These are phyloP conservation scores for Myotis planiceps DNA, from an alignment of 2,797 vertebrate species.

Conservation along the genomic window DNA sequence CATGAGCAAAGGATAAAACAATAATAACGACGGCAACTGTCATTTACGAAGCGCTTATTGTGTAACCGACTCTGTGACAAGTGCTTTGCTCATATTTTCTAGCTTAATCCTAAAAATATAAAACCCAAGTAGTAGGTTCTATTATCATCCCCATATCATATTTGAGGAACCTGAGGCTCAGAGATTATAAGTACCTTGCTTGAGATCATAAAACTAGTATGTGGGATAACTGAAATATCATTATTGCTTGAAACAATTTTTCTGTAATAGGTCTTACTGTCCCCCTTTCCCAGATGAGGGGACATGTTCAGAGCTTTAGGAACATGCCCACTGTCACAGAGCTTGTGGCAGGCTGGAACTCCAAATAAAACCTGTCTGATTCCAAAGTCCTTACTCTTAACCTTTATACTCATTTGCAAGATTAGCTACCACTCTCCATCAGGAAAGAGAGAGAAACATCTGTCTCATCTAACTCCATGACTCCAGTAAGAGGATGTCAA, in stretches of 20 bases:
- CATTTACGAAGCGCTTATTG: background rate
- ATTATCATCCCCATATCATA: background rate
- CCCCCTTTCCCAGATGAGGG: background rate
- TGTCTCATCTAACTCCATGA: background rate
- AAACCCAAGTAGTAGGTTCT: background rate
- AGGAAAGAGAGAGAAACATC: constrained; percentile 6
- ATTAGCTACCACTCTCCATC: background rate
- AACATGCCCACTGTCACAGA: background rate
- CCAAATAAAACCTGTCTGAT: background rate
- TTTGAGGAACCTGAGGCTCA: constrained; percentile 8
- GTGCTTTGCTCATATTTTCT: background rate
- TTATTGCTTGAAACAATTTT: background rate
- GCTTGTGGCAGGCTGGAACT: background rate
- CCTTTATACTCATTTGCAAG: background rate
- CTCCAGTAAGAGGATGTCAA: background rate
- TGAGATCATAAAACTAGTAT: background rate
- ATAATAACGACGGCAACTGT: background rate
- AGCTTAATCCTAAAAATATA: constrained; percentile 17
- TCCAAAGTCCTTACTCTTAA: background rate
- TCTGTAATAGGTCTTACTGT: background rate
- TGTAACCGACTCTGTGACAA: background rate
- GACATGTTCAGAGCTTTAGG: background rate
- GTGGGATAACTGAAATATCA: constrained; percentile 12
- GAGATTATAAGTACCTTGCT: background rate
- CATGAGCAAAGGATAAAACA: background rate